phyloP scores from a whole-genome alignment of 1,140 invertebrate species.

The Antheraea pernyi region DNA sequence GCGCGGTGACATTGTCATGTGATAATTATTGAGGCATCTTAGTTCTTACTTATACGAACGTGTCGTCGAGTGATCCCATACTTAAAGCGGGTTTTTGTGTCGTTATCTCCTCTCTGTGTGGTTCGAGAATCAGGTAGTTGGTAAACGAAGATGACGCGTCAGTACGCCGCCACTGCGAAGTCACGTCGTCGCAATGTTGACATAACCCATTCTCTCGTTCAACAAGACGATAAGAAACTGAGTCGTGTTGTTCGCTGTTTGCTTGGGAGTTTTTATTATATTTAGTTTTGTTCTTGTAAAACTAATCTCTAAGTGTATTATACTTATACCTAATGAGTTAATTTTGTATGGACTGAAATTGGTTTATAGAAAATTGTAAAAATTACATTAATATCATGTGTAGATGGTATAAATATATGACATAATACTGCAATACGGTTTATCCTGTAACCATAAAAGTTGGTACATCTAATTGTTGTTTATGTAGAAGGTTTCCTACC shows the following conservation, averaged over 20 bases:
- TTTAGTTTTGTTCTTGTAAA: not conserved
- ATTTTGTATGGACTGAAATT: no score
- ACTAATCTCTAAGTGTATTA: no score
- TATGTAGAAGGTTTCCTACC: no score
- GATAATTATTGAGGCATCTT: constrained; percentile 14
- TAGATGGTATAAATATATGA: no score
- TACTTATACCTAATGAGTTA: no score
- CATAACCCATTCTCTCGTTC: constrained; percentile 22
- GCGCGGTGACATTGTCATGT: constrained; percentile 16
- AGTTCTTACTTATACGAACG: not conserved
- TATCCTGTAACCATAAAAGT: no score
- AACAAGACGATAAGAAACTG: constrained; percentile 20
- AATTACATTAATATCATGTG: no score
- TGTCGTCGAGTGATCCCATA: not conserved
- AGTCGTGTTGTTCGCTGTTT: not conserved
- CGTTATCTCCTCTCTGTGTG: not conserved
- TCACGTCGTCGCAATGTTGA: constrained; percentile 17
- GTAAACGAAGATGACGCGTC: constrained; percentile 11
- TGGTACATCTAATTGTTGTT: no score
- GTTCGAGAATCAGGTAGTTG: not conserved
- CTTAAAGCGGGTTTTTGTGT: constrained; percentile 3
- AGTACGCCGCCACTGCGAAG: not conserved
- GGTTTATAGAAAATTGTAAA: no score
- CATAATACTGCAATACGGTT: no score
- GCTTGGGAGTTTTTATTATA: not conserved